Conservation (phyloP, 2,888 invertebrate genomes). For the Argynnis bischoffii region DNA sequence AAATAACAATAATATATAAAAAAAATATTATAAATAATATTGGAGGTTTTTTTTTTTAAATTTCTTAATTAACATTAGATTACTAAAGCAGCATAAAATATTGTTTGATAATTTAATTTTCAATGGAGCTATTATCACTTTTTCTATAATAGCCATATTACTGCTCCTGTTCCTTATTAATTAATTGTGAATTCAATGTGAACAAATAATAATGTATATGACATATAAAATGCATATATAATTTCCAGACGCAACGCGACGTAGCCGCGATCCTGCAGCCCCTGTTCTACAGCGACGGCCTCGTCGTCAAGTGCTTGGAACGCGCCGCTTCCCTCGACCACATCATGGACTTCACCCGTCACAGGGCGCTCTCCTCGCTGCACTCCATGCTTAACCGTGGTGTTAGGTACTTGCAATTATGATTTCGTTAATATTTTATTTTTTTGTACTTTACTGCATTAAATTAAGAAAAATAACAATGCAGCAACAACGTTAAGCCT, state of each 20-base stretch:
- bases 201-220: background rate
- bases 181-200: background rate
- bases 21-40: too few relatives aligned
- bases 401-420: conserved; percentile 82
- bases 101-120: too few relatives aligned
- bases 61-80: background rate
- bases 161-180: background rate
- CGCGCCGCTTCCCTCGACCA: conserved; percentile 96
- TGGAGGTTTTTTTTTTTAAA: background rate
- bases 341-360: conserved; percentile 99
- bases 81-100: background rate
- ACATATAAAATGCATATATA: background rate
- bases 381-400: conserved; percentile 99
- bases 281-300: conserved; percentile 94
- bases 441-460: background rate
- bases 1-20: background rate
- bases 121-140: too few relatives aligned
- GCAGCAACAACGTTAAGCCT: too few relatives aligned
- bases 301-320: conserved; percentile 95
- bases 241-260: conserved; percentile 89
- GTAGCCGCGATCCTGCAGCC: conserved; percentile 93
- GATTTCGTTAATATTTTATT: conserved; percentile 4
- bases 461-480: too few relatives aligned
- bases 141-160: too few relatives aligned
- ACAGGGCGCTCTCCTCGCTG: conserved; percentile 96